Evolutionary conservation across 2,797 vertebrate genomes (phyloP), one percentile per base, ranked within the genome.

Genomic region (Lithobates sylvaticus): DNA sequence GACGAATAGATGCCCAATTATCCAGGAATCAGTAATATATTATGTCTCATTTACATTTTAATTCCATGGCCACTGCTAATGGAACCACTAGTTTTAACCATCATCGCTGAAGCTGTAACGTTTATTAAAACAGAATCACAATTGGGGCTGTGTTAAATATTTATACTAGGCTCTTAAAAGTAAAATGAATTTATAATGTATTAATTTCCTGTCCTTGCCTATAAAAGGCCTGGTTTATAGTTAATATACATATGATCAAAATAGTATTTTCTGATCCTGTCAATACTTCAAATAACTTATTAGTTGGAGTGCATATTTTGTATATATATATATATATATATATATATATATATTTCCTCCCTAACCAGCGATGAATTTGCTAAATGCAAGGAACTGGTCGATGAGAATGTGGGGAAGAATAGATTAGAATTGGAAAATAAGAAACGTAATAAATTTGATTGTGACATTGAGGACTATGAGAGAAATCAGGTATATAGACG

Each of bases 1-100:
- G 79, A 86, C 81, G 50, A 86, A 86, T 86, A 82, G 65, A 69
- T 64, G 72, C 73, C 65, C 68, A 71, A 81, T 86, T 81, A 82
- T 82, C 73, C 42, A 70, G 65, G 50, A 76, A 86, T 81, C 70
- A 58, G 65, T 81, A 76, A 81, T 82, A 86, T 70, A 72, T 65
- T n/a, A 75, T 71, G 50, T 79, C 85, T 76, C 75, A 86, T 76
- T 86, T 81, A 68, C 85, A 86, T 86, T 82, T 76, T 47, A 76
- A 81, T 76, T 81, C 36, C 32, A 71, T 47, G 64, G 29, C 61
- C 71, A 64, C 10, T 77, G 79, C 32, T 81, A 36, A 10, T 72
- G 29, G 34, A 72, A 10, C 68, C n/a, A 73, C 50, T 72, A 10
- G n/a, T 61, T 58, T 47, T 39, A 71, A 47, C 68, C 12, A 1